A percentile compares a stretch with the other conserved stretches of the same genome.
These are phyloP conservation scores for Danio rerio DNA, from an alignment of 2,113 vertebrate genomes.

Conservation along the genomic window DNA sequence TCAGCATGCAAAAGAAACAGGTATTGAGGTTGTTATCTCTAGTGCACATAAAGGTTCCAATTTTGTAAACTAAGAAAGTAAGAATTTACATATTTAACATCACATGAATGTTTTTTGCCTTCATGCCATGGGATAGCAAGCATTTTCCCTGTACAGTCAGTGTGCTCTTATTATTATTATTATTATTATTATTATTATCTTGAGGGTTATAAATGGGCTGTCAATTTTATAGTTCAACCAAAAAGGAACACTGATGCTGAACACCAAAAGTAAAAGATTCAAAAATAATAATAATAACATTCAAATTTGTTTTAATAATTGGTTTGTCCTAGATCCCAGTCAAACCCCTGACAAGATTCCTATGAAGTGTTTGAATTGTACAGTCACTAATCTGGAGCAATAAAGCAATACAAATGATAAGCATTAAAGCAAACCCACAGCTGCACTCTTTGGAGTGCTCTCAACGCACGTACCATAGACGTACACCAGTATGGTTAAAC, in stretches of 20 bases:
- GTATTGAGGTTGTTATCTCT: background rate
- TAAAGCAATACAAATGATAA: constrained; percentile 3
- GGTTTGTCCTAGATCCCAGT: background rate
- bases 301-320: background rate
- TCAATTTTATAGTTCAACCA: background rate
- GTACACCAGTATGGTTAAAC: constrained; percentile 66
- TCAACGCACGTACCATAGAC: constrained; percentile 66
- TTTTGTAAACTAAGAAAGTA: background rate
- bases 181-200: background rate
- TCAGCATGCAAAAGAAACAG: background rate
- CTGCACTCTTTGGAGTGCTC: constrained; percentile 18
- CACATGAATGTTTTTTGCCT: background rate
- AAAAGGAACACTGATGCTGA: constrained; percentile 6
- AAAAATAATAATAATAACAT: too few relatives aligned
- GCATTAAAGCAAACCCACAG: constrained; percentile 25
- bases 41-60: background rate
- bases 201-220: background rate
- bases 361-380: constrained; percentile 2
- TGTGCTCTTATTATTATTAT: too few relatives aligned
- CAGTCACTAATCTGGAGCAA: background rate
- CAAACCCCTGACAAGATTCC: background rate
- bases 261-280: background rate
- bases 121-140: background rate
- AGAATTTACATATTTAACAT: background rate
- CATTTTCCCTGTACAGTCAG: background rate